A percentile compares a stretch with the other conserved stretches of the same genome.
Conservation (phyloP, 2,797 vertebrate genomes). For the Gastrophryne carolinensis region DNA sequence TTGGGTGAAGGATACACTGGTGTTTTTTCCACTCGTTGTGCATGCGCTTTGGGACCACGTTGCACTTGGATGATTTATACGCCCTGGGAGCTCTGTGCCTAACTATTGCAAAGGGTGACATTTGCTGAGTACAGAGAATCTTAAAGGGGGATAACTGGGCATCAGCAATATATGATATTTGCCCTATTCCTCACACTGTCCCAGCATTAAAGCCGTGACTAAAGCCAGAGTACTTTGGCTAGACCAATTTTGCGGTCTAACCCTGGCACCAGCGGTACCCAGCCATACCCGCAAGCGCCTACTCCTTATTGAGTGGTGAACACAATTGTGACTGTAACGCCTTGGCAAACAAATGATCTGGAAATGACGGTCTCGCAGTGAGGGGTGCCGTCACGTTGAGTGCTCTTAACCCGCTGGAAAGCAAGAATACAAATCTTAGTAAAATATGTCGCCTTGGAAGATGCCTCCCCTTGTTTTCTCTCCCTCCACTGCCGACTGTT, state of each 20-base stretch:
- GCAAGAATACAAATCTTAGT: slow-evolving; percentile 6
- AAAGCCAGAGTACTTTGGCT: not conserved
- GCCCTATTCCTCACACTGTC: too few species aligned
- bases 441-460: not conserved
- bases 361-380: not conserved
- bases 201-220: too few species aligned
- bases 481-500: slow-evolving; percentile 69
- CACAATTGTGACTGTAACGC: not conserved
- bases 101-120: too few species aligned
- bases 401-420: not conserved
- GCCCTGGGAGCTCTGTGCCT: too few species aligned
- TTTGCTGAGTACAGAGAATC: too few species aligned
- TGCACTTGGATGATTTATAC: too few species aligned
- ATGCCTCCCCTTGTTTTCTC: slow-evolving; percentile 58
- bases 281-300: not conserved
- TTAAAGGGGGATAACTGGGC: too few species aligned
- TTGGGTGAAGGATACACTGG: too few species aligned
- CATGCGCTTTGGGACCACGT: too few species aligned
- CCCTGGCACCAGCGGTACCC: not conserved
- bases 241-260: not conserved
- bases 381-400: not conserved
- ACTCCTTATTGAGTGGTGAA: too few species aligned
- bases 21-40: too few species aligned
- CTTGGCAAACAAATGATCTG: not conserved
- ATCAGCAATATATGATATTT: too few species aligned